Percentiles rank a stretch among this genome's conserved stretches.
phyloP scores from a whole-genome alignment of 2,888 invertebrate genomes.

The Synergus laeviventris region DNA sequence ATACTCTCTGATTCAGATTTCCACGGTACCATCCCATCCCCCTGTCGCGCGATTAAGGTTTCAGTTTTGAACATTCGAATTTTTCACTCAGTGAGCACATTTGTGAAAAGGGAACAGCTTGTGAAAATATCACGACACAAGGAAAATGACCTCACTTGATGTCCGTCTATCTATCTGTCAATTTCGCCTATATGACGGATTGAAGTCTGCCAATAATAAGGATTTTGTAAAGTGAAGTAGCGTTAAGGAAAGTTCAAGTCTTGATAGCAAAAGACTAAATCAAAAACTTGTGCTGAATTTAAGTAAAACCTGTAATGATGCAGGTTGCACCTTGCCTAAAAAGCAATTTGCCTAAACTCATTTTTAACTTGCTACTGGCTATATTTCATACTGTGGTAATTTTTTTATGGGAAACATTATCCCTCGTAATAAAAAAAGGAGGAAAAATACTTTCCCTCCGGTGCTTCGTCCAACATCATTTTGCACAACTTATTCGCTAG shows the following conservation, averaged over 20 bases:
- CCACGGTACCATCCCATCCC: conserved; percentile 31
- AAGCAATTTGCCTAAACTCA: conserved; percentile 14
- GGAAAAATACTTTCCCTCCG: conserved; percentile 10
- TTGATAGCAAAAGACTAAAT: neutral
- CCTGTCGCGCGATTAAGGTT: conserved; percentile 22
- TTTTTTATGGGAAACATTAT: conserved; percentile 14
- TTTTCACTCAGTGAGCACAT: neutral
- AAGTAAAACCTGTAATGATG: conserved; percentile 8
- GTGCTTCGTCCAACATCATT: conserved; percentile 20
- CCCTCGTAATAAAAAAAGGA: neutral
- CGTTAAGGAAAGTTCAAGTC: conserved; percentile 13
- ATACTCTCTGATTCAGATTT: conserved; percentile 20
- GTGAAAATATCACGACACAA: neutral
- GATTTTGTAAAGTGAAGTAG: conserved; percentile 35
- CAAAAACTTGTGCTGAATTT: conserved; percentile 25
- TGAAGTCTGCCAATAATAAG: conserved; percentile 21
- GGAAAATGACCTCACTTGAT: neutral
- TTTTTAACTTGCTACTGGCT: conserved; percentile 29
- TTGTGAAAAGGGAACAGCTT: neutral
- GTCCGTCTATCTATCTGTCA: neutral
- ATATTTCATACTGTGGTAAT: conserved; percentile 17
- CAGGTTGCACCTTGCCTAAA: conserved; percentile 13
- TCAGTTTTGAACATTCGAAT: conserved; percentile 40
- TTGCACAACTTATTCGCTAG: conserved; percentile 4
- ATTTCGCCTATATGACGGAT: neutral